These are phyloP conservation scores for Latheticus oryzae DNA, from an alignment of 2,888 invertebrate genomes.

Conservation along the genomic window DNA sequence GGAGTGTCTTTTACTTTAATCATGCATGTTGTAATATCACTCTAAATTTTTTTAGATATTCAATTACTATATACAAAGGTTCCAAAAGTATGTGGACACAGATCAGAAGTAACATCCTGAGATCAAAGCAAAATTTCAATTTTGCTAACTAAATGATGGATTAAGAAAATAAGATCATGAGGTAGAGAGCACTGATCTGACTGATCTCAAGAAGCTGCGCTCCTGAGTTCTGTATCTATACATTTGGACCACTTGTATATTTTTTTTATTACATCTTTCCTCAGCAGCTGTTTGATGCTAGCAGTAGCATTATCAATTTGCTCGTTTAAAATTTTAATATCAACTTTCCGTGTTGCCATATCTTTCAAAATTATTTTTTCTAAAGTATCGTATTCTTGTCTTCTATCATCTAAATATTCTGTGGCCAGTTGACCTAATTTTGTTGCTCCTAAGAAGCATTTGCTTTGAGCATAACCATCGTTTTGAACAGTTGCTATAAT, in stretches of 20 bases:
- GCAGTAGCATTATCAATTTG: conserved; percentile 63
- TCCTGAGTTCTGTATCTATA: too few species aligned
- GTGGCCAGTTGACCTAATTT: conserved; percentile 76
- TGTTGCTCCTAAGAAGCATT: conserved; percentile 73
- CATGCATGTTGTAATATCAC: conserved; percentile 57
- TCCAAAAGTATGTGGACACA: too few species aligned
- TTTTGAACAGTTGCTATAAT: conserved; percentile 70
- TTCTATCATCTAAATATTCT: conserved; percentile 75
- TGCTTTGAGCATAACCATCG: conserved; percentile 72
- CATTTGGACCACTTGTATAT: too few species aligned
- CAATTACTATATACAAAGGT: too few species aligned
- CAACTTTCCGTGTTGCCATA: conserved; percentile 72
- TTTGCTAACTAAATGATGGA: too few species aligned
- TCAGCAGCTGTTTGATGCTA: conserved; percentile 65
- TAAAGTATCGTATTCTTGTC: conserved; percentile 71
- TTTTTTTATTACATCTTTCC: conserved; percentile 62
- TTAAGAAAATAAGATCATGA: too few species aligned
- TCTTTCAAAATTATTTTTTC: conserved; percentile 72
- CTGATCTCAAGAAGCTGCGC: too few species aligned
- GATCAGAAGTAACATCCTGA: too few species aligned
- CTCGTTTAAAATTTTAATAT: conserved; percentile 67
- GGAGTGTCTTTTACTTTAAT: conserved; percentile 44
- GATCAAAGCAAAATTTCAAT: too few species aligned
- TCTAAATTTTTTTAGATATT: conserved; percentile 47
- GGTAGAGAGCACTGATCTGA: too few species aligned